Base-by-base conservation (phyloP, 2,888 invertebrate genomes). In the Neuroscelio doddi region DNA sequence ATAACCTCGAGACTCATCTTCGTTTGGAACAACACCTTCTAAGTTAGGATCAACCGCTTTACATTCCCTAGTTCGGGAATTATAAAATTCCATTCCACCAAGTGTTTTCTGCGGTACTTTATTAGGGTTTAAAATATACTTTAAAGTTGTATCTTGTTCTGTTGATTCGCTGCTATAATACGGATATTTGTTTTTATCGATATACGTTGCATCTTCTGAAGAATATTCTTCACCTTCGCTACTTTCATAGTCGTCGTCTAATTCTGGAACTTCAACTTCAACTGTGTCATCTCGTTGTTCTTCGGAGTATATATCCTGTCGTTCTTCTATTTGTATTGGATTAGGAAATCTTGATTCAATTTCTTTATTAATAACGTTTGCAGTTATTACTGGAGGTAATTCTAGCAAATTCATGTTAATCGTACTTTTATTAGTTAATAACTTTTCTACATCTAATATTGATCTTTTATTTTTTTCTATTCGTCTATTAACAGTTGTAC, bases 41-140 rank as follows among this genome's bases (percentile, higher is more conserved):
- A 84, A 64, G 59, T 77, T 68, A 0, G 73, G 82, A 68, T 79
- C 78, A 14, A 80, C 75, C n/a, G 85, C 85, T 3, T 80, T 80
- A 63, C 86, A 86, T 4, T 79, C 70, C 8, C 66, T 62, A 46
- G 85, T 82, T 53, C 90, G 87, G 0, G 91, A 90, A 62, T 90
- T 88, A 72, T 93, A 93, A 83, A 93, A 92, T 57, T 91, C 90
- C 77, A 91, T 89, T 8, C 89, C 88, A n/a, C 90, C 89, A 7
- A 85, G 84, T 0, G 87, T 87, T 83, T 93, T 92, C 24, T 82
- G 84, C 0, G 92, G 92, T 17, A 91, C 87, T 4, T 87, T 85
- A 53, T 85, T 82, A 0, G 91, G 85, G 83, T 91, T 88, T 76
- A 90, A 88, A 0, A 91, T 88, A 75, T 92, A 93, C 29, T 89